Evolutionary conservation across 1,140 invertebrate species (phyloP).

Genomic region (Agrilus planipennis): DNA sequence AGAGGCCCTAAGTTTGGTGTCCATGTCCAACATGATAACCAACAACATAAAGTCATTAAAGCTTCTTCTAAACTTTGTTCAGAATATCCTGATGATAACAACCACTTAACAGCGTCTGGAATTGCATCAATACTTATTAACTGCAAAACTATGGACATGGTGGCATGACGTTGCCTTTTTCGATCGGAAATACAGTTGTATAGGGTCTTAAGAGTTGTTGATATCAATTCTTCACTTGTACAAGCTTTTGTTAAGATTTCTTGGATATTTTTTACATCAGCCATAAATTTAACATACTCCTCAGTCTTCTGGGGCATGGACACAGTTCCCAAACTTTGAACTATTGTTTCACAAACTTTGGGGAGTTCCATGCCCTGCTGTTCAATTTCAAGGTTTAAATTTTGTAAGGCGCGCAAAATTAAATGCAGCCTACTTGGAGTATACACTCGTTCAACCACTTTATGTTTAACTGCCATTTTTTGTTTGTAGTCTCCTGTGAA

Average conservation of each 20-base stretch:
- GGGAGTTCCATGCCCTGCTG: constrained; percentile 11
- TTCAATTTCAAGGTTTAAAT: constrained; percentile 15
- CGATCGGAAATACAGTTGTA: constrained; percentile 35
- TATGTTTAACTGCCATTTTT: constrained; percentile 32
- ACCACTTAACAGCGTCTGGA: constrained; percentile 34
- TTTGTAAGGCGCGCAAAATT: constrained; percentile 22
- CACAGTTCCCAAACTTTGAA: constrained; percentile 23
- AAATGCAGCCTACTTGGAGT: constrained; percentile 15
- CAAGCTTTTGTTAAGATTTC: constrained; percentile 29
- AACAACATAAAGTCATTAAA: constrained; percentile 38
- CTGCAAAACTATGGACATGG: constrained; percentile 42
- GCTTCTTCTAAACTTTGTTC: constrained; percentile 33
- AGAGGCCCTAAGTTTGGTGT: constrained; percentile 38
- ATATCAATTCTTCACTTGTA: constrained; percentile 23
- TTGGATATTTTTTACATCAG: constrained; percentile 33
- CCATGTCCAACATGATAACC: constrained; percentile 38
- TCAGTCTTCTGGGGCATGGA: constrained; percentile 21
- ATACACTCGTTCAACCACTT: constrained; percentile 23
- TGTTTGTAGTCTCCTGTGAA: too few species aligned
- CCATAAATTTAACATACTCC: constrained; percentile 31
- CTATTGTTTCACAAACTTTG: constrained; percentile 22
- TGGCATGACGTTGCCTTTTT: constrained; percentile 34
- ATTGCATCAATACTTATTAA: constrained; percentile 32
- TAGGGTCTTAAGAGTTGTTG: constrained; percentile 31
- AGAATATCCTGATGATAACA: constrained; percentile 33